Percentiles rank a stretch among this genome's conserved stretches.
Evolutionary conservation across 2,797 vertebrate species (phyloP).

Genomic region (Gallirallus australis): DNA sequence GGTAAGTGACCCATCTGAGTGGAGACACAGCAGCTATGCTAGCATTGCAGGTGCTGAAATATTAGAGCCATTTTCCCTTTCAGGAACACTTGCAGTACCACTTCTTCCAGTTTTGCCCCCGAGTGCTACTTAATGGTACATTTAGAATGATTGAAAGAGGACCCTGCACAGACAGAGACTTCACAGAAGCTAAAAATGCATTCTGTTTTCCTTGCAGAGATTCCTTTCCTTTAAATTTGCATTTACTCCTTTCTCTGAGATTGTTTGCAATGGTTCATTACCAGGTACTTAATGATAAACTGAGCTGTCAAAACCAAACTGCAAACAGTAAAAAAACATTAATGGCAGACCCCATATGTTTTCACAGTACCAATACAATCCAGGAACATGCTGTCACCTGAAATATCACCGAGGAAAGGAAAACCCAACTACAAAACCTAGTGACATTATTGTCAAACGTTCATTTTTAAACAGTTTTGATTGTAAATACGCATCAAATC

Average conservation of each 20-base stretch:
- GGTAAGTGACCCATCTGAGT: background rate
- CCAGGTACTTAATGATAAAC: conserved; percentile 54
- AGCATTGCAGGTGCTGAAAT: conserved; percentile 1
- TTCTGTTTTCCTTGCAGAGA: background rate
- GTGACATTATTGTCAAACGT: background rate
- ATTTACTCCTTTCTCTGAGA: conserved; percentile 11
- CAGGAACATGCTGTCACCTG: background rate
- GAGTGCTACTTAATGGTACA: conserved; percentile 29
- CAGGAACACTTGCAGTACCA: background rate
- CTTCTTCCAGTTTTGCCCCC: conserved; percentile 4
- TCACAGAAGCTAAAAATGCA: background rate
- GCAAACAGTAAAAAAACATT: conserved; percentile 30
- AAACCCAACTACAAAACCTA: background rate
- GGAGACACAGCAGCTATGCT: background rate
- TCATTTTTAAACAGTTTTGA: background rate
- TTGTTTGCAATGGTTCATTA: conserved; percentile 54
- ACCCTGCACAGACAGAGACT: background rate
- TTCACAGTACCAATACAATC: background rate
- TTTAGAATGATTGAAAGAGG: conserved; percentile 38
- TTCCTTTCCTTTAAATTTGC: too few relatives aligned
- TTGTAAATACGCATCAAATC: background rate
- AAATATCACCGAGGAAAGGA: background rate
- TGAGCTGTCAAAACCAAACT: conserved; percentile 23
- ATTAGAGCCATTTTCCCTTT: conserved; percentile 27
- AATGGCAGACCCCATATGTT: background rate